Base-by-base conservation (phyloP, 2,888 invertebrate genomes). In the Aethes cnicana region DNA sequence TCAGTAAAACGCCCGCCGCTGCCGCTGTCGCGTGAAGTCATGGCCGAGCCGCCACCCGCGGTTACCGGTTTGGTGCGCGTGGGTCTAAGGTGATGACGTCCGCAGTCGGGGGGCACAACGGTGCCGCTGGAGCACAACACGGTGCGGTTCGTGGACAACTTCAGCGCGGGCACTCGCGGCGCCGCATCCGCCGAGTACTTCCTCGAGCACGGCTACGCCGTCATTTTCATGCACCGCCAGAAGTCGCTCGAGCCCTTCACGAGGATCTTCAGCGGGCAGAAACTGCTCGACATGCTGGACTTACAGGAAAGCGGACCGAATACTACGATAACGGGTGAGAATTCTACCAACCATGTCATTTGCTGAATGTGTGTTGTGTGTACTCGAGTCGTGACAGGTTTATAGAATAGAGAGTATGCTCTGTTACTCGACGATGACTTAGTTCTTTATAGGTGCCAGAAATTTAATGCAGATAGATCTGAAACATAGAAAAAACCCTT, bases 111-210 rank as follows among this genome's bases (percentile, higher is more conserved):
- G 26, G 99, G 99, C 47, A 99, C 99, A 3, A 97, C 97, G 25
- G 97, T 98, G 3, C 99, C 99, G 0, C 81, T 99, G 48, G 99
- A 99, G 76, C 97, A 97, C 78, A 97, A 98, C 76, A 98, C 98
- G 0, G 99, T 99, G 1, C 92, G 99, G 42, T 99, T 97, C 84
- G 97, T 99, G 47, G 99, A 99, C 81, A 99, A 99, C 90, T 99
- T 99, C 84, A 99, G 98, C 80, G 96, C 97, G 11, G 99, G 99
- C 35, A 97, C 95, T 0, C 92, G 99, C 59, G 99, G 99, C 14
- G 94, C 99, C 0, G 93, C 97, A 0, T 98, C 98, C 0, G 95
- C 98, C 0, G 99, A 99, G 91, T 96, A 98, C 78, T 99, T 99
- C 85, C 91, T 99, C 28, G 93, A 95, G 61, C 85, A 86, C 26